Evolutionary conservation across 2,113 vertebrate species (phyloP).

Genomic region (Elaphurus davidianus): DNA sequence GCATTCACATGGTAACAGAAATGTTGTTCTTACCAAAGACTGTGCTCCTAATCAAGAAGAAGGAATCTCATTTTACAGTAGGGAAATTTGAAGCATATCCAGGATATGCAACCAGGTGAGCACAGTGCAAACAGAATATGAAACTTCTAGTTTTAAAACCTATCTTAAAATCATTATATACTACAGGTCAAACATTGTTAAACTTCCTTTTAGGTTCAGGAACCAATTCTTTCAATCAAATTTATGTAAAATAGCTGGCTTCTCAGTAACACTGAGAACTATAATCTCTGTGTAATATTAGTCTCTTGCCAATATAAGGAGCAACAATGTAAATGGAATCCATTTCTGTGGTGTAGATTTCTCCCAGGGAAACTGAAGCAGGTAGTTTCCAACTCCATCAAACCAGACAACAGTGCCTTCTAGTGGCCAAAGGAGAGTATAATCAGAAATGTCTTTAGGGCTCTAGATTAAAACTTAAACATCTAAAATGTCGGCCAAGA

Average conservation of each 20-base stretch:
- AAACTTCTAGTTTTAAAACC: not conserved
- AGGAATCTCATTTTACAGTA: not conserved
- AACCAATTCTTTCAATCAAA: conserved; percentile 31
- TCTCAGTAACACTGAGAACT: conserved; percentile 31
- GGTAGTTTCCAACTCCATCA: not conserved
- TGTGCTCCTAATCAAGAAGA: not conserved
- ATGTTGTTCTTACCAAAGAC: not conserved
- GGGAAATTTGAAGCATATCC: not conserved
- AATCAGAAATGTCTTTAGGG: not conserved
- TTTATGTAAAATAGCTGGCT: conserved; percentile 33
- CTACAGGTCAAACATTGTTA: not conserved
- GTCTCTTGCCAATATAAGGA: not conserved
- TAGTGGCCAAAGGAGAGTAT: conserved; percentile 60
- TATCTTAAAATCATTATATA: not conserved
- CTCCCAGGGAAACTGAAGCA: not conserved
- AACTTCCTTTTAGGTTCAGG: not conserved
- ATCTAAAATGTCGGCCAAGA: not conserved
- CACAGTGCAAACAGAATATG: not conserved
- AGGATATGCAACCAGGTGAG: not conserved
- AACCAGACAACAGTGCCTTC: conserved; percentile 57
- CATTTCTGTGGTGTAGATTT: not conserved
- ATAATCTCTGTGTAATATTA: not conserved
- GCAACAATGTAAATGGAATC: not conserved
- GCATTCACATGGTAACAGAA: not conserved
- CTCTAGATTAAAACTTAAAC: not conserved